Conservation (phyloP, 1,140 invertebrate species). For the Caerostris darwini region DNA sequence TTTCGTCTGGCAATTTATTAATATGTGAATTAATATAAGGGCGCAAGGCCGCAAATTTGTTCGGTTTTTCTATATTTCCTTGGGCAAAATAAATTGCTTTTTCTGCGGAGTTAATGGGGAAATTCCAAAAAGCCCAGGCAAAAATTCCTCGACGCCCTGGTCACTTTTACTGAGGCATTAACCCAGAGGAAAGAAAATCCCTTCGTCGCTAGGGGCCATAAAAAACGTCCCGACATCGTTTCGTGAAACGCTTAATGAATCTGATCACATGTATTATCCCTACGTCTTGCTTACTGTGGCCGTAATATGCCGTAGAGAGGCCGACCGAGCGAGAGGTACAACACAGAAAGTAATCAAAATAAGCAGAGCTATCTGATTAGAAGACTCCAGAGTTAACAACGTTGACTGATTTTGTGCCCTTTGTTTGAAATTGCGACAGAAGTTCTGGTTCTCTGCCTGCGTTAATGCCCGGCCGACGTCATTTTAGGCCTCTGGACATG, state of each 20-base stretch:
- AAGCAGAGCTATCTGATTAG: slow-evolving; percentile 28
- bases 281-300: slow-evolving; percentile 47
- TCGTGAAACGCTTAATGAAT: slow-evolving; percentile 49
- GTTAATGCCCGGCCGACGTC: neutral
- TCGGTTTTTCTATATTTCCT: neutral
- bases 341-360: slow-evolving; percentile 37
- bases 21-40: no score
- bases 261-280: slow-evolving; percentile 61
- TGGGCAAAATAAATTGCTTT: neutral
- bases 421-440: slow-evolving; percentile 27
- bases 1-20: neutral
- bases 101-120: neutral
- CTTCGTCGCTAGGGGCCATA: slow-evolving; percentile 39
- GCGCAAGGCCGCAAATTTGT: no score
- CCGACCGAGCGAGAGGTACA: neutral
- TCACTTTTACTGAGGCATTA: slow-evolving; percentile 22
- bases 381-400: neutral
- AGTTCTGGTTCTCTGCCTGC: neutral
- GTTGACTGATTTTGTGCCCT: neutral
- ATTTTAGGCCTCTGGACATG: neutral
- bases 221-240: slow-evolving; percentile 36
- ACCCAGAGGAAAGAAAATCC: slow-evolving; percentile 33
- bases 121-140: neutral
- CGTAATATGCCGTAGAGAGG: slow-evolving; percentile 43
- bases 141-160: slow-evolving; percentile 2